Evolutionary conservation across 2,797 vertebrate genomes (phyloP).

Genomic region (Fratercula arctica): DNA sequence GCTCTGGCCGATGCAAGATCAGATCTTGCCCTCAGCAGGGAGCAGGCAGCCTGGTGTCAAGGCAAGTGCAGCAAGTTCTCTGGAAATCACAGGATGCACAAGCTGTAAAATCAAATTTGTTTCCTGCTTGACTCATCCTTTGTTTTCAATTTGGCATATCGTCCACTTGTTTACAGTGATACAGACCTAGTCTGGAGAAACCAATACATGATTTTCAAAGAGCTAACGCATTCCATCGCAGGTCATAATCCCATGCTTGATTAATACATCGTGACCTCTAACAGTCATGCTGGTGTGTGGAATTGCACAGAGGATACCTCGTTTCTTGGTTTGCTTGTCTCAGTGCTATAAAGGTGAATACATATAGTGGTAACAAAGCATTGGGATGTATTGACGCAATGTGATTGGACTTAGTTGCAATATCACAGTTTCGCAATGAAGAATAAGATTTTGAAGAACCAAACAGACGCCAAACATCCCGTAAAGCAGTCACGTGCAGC

Average conservation of each 20-base stretch:
- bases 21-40: not conserved
- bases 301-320: not conserved
- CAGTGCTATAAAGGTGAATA: not conserved
- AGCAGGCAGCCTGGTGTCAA: not conserved
- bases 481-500: not conserved
- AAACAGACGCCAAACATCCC: not conserved
- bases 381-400: not conserved
- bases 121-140: constrained; percentile 48
- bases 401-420: not conserved
- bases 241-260: not conserved
- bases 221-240: not conserved
- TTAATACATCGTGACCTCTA: not conserved
- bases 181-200: not conserved
- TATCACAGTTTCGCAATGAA: not conserved
- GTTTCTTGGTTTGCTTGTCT: not conserved
- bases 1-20: not conserved
- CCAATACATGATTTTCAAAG: not conserved
- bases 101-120: not conserved
- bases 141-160: not conserved
- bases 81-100: not conserved
- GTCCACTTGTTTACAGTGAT: constrained; percentile 1
- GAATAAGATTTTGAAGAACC: not conserved
- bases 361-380: not conserved
- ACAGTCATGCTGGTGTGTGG: not conserved
- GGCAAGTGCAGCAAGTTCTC: not conserved